Percentiles rank a stretch among this genome's conserved stretches.
phyloP scores from a whole-genome alignment of 2,888 invertebrate species.

The Sphaerophoria rueppellii region DNA sequence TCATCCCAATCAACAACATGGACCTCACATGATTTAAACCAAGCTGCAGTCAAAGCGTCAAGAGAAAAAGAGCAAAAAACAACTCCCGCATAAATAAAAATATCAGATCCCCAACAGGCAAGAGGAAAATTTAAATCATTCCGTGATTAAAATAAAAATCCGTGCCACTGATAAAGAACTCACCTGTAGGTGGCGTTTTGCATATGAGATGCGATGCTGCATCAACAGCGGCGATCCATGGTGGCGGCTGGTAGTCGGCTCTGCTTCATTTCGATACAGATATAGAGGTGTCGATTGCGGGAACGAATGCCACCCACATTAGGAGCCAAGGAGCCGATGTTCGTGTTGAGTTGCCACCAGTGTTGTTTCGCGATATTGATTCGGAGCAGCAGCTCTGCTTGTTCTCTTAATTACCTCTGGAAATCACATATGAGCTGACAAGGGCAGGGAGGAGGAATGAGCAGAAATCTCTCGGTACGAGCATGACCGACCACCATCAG shows the following conservation, averaged over 20 bases:
- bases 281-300: slow-evolving; percentile 65
- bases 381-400: slow-evolving; percentile 69
- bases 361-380: slow-evolving; percentile 58
- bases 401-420: slow-evolving; percentile 72
- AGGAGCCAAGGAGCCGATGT: slow-evolving; percentile 41
- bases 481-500: slow-evolving; percentile 53
- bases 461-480: neutral
- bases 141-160: slow-evolving; percentile 73
- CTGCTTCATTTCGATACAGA: neutral
- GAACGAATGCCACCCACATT: slow-evolving; percentile 71
- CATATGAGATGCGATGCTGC: slow-evolving; percentile 60
- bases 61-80: slow-evolving; percentile 19
- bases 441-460: no score
- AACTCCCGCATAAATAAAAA: slow-evolving; percentile 73
- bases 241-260: slow-evolving; percentile 2
- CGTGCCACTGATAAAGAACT: slow-evolving; percentile 72
- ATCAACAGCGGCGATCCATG: no score
- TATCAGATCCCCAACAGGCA: slow-evolving; percentile 64
- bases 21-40: slow-evolving; percentile 67
- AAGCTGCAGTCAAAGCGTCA: slow-evolving; percentile 2
- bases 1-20: slow-evolving; percentile 63
- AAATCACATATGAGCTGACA: slow-evolving; percentile 29
- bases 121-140: slow-evolving; percentile 72
- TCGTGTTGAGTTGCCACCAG: slow-evolving; percentile 50
- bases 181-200: slow-evolving; percentile 74